These are phyloP conservation scores for Cavia aperea DNA, from an alignment of 2,113 vertebrate genomes.

Conservation along the genomic window DNA sequence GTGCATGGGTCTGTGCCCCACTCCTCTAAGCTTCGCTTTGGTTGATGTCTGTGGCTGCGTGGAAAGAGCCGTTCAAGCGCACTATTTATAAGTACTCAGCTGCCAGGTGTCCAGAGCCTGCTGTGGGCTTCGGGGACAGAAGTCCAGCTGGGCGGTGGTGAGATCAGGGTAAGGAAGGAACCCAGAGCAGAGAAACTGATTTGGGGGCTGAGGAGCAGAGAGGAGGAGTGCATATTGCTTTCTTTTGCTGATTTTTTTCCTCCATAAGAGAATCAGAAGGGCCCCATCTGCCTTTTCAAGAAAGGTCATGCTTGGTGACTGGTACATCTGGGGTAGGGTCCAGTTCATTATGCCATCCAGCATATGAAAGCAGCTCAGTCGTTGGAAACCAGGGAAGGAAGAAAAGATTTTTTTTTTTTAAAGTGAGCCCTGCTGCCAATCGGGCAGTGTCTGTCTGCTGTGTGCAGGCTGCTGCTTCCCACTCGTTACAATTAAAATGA, in stretches of 20 bases:
- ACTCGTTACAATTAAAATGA: constrained; percentile 96
- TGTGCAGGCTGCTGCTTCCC: constrained; percentile 81
- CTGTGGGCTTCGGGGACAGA: neutral
- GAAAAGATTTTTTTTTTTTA: neutral
- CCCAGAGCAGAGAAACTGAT: neutral
- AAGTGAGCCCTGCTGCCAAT: constrained; percentile 67
- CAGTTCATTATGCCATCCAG: constrained; percentile 26
- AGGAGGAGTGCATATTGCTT: neutral
- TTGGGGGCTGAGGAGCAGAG: neutral
- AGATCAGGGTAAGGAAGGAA: neutral
- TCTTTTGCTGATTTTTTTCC: neutral
- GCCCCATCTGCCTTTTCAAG: constrained; percentile 29
- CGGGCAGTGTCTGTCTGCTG: constrained; percentile 75
- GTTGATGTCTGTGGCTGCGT: fast-evolving
- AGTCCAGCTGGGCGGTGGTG: fast-evolving
- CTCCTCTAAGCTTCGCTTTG: neutral
- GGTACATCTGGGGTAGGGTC: constrained; percentile 35
- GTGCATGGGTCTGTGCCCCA: neutral
- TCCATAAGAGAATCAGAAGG: neutral
- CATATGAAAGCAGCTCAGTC: neutral
- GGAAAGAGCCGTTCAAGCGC: neutral
- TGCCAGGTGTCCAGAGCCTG: fast-evolving
- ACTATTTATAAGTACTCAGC: fast-evolving
- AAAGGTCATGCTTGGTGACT: constrained; percentile 24
- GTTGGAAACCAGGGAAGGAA: neutral